These are phyloP conservation scores for Xylophagus ater DNA, from an alignment of 2,888 invertebrate genomes.

Conservation along the genomic window DNA sequence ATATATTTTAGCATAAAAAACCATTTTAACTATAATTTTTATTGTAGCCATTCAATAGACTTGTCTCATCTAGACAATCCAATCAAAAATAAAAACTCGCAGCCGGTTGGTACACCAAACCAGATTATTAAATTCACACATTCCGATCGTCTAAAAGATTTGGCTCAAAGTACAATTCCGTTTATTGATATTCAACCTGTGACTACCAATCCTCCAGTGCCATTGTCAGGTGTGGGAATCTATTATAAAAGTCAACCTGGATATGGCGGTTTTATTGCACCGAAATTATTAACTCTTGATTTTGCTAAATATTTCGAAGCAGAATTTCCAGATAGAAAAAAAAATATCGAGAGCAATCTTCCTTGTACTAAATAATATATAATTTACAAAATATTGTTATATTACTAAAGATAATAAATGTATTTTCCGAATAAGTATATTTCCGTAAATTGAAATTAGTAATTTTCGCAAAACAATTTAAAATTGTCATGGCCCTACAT, in stretches of 20 bases:
- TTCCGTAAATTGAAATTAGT: no score
- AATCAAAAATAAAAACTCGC: conserved; percentile 40
- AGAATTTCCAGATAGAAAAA: no score
- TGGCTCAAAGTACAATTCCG: conserved; percentile 72
- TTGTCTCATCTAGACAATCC: conserved; percentile 56
- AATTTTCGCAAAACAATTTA: no score
- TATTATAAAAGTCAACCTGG: conserved; percentile 60
- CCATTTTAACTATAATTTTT: no score
- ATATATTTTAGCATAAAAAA: conserved; percentile 53
- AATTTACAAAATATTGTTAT: no score
- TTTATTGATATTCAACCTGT: conserved; percentile 70
- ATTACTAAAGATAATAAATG: no score
- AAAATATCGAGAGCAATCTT: no score
- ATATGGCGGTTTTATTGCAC: conserved; percentile 66
- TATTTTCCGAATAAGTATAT: no score
- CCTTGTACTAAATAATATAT: no score
- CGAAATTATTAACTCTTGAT: conserved; percentile 66
- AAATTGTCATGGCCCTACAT: no score
- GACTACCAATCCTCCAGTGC: conserved; percentile 51
- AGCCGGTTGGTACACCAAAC: conserved; percentile 52
- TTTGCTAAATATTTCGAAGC: conserved; percentile 53
- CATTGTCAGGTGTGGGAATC: conserved; percentile 64
- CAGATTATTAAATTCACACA: conserved; percentile 60
- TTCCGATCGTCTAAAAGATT: conserved; percentile 60
- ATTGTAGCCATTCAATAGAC: conserved; percentile 40